These are phyloP conservation scores for Notolabrus celidotus DNA, from an alignment of 2,797 vertebrate genomes.

Conservation along the genomic window DNA sequence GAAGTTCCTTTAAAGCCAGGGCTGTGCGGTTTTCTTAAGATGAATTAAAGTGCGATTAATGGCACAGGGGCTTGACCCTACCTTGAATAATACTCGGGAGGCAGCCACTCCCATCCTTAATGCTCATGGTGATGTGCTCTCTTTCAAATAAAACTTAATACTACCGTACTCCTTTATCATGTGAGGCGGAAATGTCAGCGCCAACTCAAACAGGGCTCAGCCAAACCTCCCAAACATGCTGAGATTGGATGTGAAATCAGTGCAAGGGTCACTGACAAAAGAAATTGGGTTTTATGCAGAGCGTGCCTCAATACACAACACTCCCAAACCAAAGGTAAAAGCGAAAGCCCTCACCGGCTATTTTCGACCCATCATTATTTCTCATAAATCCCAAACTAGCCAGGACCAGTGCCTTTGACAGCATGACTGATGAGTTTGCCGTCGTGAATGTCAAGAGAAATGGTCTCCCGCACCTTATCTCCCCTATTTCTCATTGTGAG, in stretches of 20 bases:
- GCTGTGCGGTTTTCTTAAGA: slow-evolving; percentile 24
- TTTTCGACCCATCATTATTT: slow-evolving; percentile 88
- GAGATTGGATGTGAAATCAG: slow-evolving; percentile 80
- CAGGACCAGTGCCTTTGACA: slow-evolving; percentile 85
- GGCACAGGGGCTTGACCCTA: slow-evolving; percentile 7
- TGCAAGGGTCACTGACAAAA: slow-evolving; percentile 82
- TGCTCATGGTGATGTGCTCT: slow-evolving; percentile 8
- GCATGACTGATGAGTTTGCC: slow-evolving; percentile 89
- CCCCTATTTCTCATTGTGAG: slow-evolving; percentile 84
- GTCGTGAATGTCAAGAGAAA: slow-evolving; percentile 88
- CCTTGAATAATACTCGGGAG: slow-evolving; percentile 28
- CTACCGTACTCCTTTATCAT: slow-evolving; percentile 55
- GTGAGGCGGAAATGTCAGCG: slow-evolving; percentile 71
- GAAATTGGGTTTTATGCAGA: slow-evolving; percentile 85
- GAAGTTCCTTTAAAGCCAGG: slow-evolving; percentile 16
- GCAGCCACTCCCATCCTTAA: background rate
- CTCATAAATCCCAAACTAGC: slow-evolving; percentile 88
- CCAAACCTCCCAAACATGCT: slow-evolving; percentile 54
- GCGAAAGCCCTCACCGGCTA: slow-evolving; percentile 72
- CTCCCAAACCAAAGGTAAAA: slow-evolving; percentile 76
- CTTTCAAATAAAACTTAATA: slow-evolving; percentile 53
- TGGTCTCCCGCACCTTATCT: slow-evolving; percentile 86
- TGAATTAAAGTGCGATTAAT: slow-evolving; percentile 51
- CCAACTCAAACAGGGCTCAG: slow-evolving; percentile 63
- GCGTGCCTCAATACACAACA: slow-evolving; percentile 73